These are phyloP conservation scores for Clarias macrocephalus DNA, from an alignment of 2,113 vertebrate genomes.

Conservation along the genomic window DNA sequence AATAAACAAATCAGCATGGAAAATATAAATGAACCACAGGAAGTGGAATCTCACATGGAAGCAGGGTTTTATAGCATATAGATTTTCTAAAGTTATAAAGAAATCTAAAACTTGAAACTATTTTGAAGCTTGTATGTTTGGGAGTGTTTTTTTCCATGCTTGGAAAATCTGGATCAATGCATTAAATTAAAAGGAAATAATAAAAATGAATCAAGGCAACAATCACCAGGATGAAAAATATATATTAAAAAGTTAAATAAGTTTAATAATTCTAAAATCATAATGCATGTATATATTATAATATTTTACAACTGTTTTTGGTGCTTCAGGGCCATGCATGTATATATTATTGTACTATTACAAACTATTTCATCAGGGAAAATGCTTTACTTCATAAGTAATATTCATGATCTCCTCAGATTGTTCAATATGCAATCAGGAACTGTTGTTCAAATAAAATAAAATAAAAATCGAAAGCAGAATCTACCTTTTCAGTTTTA, in stretches of 20 bases:
- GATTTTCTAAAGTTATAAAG: not conserved
- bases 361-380: not conserved
- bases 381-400: not conserved
- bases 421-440: too few relatives aligned
- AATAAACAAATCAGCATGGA: not conserved
- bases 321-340: not conserved
- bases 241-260: not conserved
- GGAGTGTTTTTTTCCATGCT: too few relatives aligned
- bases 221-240: not conserved
- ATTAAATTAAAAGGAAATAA: too few relatives aligned
- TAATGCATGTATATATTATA: not conserved
- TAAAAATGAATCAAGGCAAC: not conserved
- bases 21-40: too few relatives aligned
- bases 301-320: not conserved
- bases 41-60: too few relatives aligned
- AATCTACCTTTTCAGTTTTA: constrained; percentile 10
- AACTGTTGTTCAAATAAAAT: not conserved
- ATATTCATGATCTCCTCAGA: not conserved
- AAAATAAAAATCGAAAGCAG: not conserved
- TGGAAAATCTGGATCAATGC: not conserved
- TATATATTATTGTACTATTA: not conserved
- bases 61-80: not conserved
- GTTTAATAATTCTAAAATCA: not conserved
- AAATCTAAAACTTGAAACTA: not conserved
- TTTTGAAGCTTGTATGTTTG: too few relatives aligned